These are phyloP conservation scores for Hypercompe scribonia DNA, from an alignment of 2,888 invertebrate genomes.

Conservation along the genomic window DNA sequence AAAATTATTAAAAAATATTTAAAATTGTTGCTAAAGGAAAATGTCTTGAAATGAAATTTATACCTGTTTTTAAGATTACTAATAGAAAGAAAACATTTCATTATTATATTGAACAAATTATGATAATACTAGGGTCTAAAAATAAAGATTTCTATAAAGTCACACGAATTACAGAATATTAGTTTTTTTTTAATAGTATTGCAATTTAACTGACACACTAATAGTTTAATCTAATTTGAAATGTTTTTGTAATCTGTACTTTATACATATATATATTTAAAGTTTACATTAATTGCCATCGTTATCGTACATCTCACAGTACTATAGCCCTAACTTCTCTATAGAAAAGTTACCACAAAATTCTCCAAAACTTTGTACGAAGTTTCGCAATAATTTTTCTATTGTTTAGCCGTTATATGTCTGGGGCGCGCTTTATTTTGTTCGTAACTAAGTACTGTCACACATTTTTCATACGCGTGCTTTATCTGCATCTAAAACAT, in stretches of 20 bases:
- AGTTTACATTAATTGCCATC: not conserved
- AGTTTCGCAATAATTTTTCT: not conserved
- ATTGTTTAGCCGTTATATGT: not conserved
- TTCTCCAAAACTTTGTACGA: not conserved
- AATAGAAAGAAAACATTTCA: no score
- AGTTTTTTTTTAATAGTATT: no score
- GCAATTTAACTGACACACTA: no score
- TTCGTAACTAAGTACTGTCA: constrained; percentile 31
- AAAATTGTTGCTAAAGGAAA: no score
- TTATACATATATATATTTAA: not conserved
- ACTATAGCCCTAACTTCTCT: not conserved
- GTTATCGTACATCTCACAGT: not conserved
- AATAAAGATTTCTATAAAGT: no score
- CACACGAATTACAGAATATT: no score
- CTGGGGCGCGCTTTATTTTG: not conserved
- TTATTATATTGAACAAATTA: no score
- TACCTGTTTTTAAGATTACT: no score
- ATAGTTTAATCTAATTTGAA: no score
- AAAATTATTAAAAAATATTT: no score
- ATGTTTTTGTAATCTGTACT: not conserved
- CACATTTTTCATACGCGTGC: constrained; percentile 37
- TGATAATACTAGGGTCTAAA: no score
- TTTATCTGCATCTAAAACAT: constrained; percentile 42
- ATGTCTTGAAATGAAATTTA: no score
- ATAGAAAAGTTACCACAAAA: not conserved